phyloP scores from a whole-genome alignment of 1,140 invertebrate genomes.

The Zelostemma sp. region DNA sequence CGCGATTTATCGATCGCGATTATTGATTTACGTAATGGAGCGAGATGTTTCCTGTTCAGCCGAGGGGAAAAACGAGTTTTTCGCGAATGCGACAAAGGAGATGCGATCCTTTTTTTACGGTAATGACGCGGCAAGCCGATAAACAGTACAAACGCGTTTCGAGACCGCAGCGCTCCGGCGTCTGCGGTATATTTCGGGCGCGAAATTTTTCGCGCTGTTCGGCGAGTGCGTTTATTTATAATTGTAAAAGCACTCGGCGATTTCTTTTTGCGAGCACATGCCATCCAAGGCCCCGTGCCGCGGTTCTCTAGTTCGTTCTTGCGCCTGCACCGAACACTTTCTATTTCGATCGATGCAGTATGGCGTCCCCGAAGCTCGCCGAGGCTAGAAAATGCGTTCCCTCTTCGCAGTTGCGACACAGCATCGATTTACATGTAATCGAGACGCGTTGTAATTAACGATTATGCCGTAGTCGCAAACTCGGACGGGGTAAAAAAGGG shows the following conservation, averaged over 20 bases:
- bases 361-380: slow-evolving; percentile 1
- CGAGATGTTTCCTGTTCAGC: no score
- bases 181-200: slow-evolving; percentile 6
- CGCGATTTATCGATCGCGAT: not conserved
- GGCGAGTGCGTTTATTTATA: slow-evolving; percentile 10
- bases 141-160: no score
- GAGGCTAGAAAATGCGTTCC: slow-evolving; percentile 5
- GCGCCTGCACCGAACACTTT: slow-evolving; percentile 4
- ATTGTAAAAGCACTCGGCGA: slow-evolving; percentile 5
- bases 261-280: slow-evolving; percentile 11
- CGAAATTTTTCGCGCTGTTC: slow-evolving; percentile 3
- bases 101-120: no score
- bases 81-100: no score
- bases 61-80: no score
- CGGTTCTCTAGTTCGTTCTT: not conserved
- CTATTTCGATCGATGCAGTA: slow-evolving; percentile 11
- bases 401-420: not conserved
- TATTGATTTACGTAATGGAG: no score
- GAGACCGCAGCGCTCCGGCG: no score
- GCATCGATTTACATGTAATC: slow-evolving; percentile 1
- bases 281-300: slow-evolving; percentile 9
- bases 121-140: no score
- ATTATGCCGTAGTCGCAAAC: no score
- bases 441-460: not conserved
- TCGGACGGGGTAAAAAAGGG: no score